Percentiles rank a stretch among this genome's conserved stretches.
These are phyloP conservation scores for Gisinianus flammeolus DNA, from an alignment of 2,888 invertebrate species.

Conservation along the genomic window DNA sequence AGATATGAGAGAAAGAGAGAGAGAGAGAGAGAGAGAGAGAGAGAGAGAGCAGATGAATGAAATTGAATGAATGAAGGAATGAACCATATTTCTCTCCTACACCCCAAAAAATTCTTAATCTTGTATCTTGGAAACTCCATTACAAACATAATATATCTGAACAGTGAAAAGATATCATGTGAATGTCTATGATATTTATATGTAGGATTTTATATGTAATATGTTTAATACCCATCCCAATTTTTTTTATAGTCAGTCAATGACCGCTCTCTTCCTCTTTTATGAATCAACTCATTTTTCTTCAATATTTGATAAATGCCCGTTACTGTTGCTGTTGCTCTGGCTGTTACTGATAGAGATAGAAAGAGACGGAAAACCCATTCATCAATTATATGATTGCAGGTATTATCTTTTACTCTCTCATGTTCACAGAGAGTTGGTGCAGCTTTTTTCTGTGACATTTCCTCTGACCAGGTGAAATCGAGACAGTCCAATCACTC, in stretches of 20 bases:
- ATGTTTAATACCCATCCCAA: too few relatives aligned
- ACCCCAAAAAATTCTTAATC: slow-evolving; percentile 7
- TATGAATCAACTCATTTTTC: slow-evolving; percentile 29
- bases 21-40: not conserved
- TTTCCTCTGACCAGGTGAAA: slow-evolving; percentile 24
- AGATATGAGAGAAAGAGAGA: not conserved
- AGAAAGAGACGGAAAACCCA: slow-evolving; percentile 14
- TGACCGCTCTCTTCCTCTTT: slow-evolving; percentile 22
- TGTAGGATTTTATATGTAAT: too few relatives aligned
- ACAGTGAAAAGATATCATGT: too few relatives aligned
- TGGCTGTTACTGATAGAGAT: not conserved
- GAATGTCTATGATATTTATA: too few relatives aligned
- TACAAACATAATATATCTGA: too few relatives aligned
- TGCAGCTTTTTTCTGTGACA: not conserved
- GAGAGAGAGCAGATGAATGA: not conserved
- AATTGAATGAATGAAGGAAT: slow-evolving; percentile 13
- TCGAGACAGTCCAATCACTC: slow-evolving; percentile 13
- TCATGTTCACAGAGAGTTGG: not conserved
- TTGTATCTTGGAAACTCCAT: not conserved
- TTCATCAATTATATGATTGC: slow-evolving; percentile 23
- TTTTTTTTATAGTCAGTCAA: slow-evolving; percentile 3
- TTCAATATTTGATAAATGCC: slow-evolving; percentile 1
- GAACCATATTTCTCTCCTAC: slow-evolving; percentile 35
- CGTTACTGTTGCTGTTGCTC: too few relatives aligned
- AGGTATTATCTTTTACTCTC: slow-evolving; percentile 7